Evolutionary conservation across 2,888 invertebrate genomes (phyloP), one percentile per base, ranked within the genome.

Genomic region (Netelia melanura): DNA sequence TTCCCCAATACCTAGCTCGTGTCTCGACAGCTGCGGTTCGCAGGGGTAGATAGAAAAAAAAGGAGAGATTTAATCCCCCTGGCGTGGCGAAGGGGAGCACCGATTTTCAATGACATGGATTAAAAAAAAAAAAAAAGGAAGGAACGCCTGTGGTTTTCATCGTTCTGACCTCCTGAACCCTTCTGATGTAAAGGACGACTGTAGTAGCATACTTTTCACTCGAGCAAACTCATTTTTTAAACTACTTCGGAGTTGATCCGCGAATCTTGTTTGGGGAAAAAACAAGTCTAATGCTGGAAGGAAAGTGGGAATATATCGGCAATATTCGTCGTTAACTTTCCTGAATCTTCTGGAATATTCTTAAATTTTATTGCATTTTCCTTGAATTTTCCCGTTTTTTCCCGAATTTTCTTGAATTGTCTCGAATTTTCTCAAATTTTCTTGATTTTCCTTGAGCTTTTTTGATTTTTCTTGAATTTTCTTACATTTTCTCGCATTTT

Each of bases 91-190:
- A 67, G 54, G 76, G 77, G 44, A 68, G 30, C 68, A 44, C n/a
- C 72, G 67, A 81, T 81, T 81, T 81, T 81, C 74, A 81, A 81
- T 70, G 81, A 84, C 74, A 78, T 68, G 64, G 77, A 74, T 84
- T 81, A 74, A 81, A 78, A 75, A 78, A 61, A 70, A 17, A 17
- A 30, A 58, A 72, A 21, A 30, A 30, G 3, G 30, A 30, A 30
- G 30, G 30, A 30, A 44, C 71, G 56, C 23, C 72, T 67, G 56
- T 48, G 81, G 72, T 84, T 62, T 78, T 62, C 77, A 81, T 77
- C 77, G 81, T 64, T 81, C 54, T 81, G 84, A 81, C 74, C 83
- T 75, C 65, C 62, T 77, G 77, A 84, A 76, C 81, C 76, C 48
- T 48, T 48, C 14, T 48, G 48, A 0, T 10, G 30, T 5, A 30